Percentiles rank a stretch among this genome's conserved stretches.
Evolutionary conservation across 2,113 vertebrate species (phyloP).

Genomic region (Gnathonemus echidnorhynchus): DNA sequence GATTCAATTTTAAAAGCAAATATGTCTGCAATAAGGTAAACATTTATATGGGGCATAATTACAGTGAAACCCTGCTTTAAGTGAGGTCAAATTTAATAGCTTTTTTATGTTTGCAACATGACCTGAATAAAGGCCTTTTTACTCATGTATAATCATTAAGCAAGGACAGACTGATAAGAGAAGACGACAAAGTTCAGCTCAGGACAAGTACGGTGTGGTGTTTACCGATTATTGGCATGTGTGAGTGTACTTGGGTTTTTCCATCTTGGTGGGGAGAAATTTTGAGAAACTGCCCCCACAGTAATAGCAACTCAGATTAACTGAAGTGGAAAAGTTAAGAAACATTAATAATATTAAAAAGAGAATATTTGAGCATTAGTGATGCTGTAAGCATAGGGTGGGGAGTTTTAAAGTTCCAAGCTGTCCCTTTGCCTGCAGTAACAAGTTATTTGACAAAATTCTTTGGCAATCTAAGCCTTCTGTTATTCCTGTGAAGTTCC

Average conservation of each 20-base stretch:
- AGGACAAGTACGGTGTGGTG: not conserved
- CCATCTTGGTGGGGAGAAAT: not conserved
- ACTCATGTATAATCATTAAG: constrained; percentile 1
- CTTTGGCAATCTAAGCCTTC: not conserved
- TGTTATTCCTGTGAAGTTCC: not conserved
- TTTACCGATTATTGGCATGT: not conserved
- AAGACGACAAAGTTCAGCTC: not conserved
- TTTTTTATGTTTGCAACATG: not conserved
- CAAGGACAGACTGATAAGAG: constrained; percentile 1
- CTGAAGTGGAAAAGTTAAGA: not conserved
- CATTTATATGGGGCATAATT: not conserved
- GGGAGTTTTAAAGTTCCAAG: not conserved
- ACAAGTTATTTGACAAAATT: not conserved
- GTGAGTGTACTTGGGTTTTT: not conserved
- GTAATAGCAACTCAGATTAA: not conserved
- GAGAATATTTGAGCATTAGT: not conserved
- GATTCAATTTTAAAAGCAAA: not conserved
- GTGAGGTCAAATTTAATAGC: not conserved
- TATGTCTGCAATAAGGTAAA: not conserved
- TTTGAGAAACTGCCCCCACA: not conserved
- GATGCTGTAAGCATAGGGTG: not conserved
- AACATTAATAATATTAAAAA: not conserved
- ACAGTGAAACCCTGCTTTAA: not conserved
- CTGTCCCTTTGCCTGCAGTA: not conserved
- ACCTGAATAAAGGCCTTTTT: not conserved